phyloP scores from a whole-genome alignment of 2,113 vertebrate genomes.

The Oreotrochilus melanogaster region DNA sequence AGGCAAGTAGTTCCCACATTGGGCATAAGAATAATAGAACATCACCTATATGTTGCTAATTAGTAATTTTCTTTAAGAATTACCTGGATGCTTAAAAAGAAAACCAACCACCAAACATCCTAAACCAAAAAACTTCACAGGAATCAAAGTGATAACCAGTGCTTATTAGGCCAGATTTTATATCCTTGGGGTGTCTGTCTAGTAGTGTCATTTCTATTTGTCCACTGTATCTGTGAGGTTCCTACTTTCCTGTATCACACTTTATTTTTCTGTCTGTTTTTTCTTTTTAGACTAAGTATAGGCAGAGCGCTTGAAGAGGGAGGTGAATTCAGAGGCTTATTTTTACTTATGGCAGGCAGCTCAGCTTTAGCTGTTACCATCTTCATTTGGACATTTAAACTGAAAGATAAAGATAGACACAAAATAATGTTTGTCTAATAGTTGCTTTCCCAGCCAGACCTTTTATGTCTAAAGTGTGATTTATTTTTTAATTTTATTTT shows the following conservation, averaged over 20 bases:
- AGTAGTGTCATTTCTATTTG: not conserved
- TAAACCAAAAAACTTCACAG: not conserved
- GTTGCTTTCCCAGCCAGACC: not conserved
- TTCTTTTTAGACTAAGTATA: not conserved
- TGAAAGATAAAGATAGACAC: not conserved
- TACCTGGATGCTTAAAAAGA: not conserved
- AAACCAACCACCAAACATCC: not conserved
- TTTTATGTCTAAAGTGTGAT: not conserved
- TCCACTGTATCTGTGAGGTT: rapidly evolving
- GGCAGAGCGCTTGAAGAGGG: not conserved
- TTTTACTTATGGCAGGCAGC: not conserved
- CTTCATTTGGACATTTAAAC: not conserved
- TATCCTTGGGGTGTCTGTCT: not conserved
- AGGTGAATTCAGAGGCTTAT: not conserved
- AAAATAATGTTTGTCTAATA: not conserved
- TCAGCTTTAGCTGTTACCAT: not conserved
- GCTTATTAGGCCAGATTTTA: not conserved
- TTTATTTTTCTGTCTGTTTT: not conserved
- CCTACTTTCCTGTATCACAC: not conserved
- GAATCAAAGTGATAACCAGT: not conserved
- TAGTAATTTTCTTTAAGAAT: not conserved
- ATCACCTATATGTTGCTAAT: not conserved
- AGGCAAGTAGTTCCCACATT: not conserved
- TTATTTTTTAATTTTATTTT: not conserved
- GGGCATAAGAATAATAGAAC: not conserved